phyloP scores from a whole-genome alignment of 2,888 invertebrate genomes.

The Neoascia interrupta region DNA sequence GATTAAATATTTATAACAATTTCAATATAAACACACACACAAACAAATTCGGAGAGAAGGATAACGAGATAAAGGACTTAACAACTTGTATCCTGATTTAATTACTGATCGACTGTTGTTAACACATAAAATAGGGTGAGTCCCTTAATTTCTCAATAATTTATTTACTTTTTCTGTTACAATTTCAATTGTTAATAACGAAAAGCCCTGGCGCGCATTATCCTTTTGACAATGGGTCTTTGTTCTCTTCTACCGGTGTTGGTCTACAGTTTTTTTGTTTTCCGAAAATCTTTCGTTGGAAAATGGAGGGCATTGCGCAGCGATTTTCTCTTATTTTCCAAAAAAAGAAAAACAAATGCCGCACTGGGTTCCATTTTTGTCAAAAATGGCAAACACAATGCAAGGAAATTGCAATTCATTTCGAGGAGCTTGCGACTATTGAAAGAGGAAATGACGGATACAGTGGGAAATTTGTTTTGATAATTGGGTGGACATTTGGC shows the following conservation, averaged over 20 bases:
- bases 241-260: slow-evolving; percentile 7
- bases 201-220: not conserved
- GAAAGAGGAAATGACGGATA: too few relatives aligned
- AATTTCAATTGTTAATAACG: not conserved
- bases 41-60: too few relatives aligned
- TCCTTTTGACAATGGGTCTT: slow-evolving; percentile 30
- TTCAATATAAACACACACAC: not conserved
- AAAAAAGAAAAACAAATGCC: not conserved
- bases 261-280: too few relatives aligned
- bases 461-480: slow-evolving; percentile 11
- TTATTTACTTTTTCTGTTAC: not conserved
- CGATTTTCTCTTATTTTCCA: slow-evolving; percentile 1
- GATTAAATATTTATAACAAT: not conserved
- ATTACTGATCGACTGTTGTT: slow-evolving; percentile 25
- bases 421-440: slow-evolving; percentile 12
- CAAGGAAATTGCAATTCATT: slow-evolving; percentile 7
- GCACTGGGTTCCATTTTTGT: too few relatives aligned
- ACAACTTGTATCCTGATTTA: slow-evolving; percentile 17
- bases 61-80: slow-evolving; percentile 4
- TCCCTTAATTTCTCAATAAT: not conserved
- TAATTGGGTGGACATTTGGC: not conserved
- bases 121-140: slow-evolving; percentile 57
- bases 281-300: slow-evolving; percentile 3
- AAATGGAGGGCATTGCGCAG: slow-evolving; percentile 49
- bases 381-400: slow-evolving; percentile 8